Conservation (phyloP, 2,888 invertebrate genomes). For the Cyclophora punctaria region DNA sequence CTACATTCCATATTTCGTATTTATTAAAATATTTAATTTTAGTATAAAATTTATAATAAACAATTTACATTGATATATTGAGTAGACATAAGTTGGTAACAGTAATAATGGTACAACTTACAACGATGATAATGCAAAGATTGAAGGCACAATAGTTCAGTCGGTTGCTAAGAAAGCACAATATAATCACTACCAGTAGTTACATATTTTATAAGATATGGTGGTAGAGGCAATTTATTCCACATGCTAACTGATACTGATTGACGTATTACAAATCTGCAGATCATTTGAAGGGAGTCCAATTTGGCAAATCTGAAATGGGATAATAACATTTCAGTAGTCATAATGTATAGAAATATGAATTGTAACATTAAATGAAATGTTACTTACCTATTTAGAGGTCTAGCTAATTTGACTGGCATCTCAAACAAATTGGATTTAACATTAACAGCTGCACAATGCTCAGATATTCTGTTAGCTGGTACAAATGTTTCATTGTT, state of each 20-base stretch:
- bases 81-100: slow-evolving; percentile 17
- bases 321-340: neutral
- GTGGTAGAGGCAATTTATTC: slow-evolving; percentile 78
- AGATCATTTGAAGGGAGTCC: slow-evolving; percentile 81
- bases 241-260: slow-evolving; percentile 80
- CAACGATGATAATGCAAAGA: slow-evolving; percentile 22
- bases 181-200: slow-evolving; percentile 70
- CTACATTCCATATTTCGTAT: slow-evolving; percentile 30
- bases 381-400: slow-evolving; percentile 56
- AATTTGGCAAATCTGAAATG: slow-evolving; percentile 78
- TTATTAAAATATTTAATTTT: slow-evolving; percentile 45
- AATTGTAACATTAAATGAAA: neutral
- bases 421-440: slow-evolving; percentile 65
- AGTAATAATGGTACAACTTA: slow-evolving; percentile 22
- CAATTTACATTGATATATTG: slow-evolving; percentile 28
- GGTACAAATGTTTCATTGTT: slow-evolving; percentile 75
- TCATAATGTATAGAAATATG: neutral
- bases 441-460: slow-evolving; percentile 67
- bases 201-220: slow-evolving; percentile 63
- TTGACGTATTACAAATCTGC: slow-evolving; percentile 83
- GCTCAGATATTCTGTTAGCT: slow-evolving; percentile 65
- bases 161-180: slow-evolving; percentile 41
- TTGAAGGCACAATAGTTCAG: slow-evolving; percentile 40
- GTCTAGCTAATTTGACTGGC: slow-evolving; percentile 67
- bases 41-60: slow-evolving; percentile 53